Conservation (phyloP, 2,888 invertebrate genomes). For the Nemotelus pantherinus region DNA sequence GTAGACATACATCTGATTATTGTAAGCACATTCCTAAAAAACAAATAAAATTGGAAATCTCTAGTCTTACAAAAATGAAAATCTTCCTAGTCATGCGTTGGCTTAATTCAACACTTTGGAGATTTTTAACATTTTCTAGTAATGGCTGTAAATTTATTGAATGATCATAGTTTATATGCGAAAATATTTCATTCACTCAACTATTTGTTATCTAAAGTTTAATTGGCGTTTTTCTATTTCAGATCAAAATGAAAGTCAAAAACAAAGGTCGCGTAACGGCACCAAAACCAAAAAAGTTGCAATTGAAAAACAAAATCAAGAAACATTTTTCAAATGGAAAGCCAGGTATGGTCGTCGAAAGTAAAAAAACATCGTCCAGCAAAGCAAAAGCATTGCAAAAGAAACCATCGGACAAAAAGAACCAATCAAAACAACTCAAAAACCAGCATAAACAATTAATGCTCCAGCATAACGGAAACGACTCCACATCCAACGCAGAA, state of each 20-base stretch:
- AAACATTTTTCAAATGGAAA: constrained; percentile 16
- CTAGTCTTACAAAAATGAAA: no score
- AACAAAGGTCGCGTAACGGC: neutral
- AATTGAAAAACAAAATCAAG: constrained; percentile 24
- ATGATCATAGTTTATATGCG: neutral
- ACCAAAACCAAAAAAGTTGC: constrained; percentile 26
- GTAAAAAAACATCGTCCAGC: neutral
- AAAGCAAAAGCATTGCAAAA: neutral
- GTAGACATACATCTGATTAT: no score
- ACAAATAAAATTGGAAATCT: no score
- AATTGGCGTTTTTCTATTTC: neutral
- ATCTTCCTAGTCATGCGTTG: no score
- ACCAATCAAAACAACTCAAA: neutral
- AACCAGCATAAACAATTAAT: no score
- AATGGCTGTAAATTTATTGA: neutral
- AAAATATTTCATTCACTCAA: neutral
- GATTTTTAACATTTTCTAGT: no score
- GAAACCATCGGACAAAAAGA: neutral
- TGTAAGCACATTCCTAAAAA: no score
- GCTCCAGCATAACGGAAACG: no score
- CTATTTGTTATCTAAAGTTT: neutral
- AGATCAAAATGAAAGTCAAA: constrained; percentile 34
- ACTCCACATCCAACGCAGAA: no score
- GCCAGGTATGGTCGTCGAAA: neutral
- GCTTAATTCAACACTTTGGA: no score